phyloP scores from a whole-genome alignment of 2,888 invertebrate genomes.

The Lepidonotus clava region DNA sequence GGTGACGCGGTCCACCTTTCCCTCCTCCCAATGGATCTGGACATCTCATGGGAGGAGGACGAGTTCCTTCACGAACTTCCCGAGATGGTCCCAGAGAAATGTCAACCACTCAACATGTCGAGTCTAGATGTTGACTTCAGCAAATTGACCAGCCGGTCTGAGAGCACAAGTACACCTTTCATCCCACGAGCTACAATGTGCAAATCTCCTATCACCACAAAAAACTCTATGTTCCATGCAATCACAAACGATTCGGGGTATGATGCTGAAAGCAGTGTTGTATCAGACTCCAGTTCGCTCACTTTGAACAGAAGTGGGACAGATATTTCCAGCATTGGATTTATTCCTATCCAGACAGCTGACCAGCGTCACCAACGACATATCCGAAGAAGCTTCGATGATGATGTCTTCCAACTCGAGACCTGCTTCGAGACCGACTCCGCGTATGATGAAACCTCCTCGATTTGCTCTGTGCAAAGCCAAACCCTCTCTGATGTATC shows the following conservation, averaged over 20 bases:
- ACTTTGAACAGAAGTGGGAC: neutral
- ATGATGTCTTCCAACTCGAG: neutral
- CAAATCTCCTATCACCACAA: neutral
- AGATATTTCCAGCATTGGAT: neutral
- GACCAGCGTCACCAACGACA: neutral
- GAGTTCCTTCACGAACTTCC: neutral
- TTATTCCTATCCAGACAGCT: neutral
- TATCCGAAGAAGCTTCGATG: constrained; percentile 10
- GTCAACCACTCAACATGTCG: neutral
- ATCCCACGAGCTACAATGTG: neutral
- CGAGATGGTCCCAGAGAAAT: neutral
- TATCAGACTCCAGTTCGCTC: neutral
- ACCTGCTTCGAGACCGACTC: constrained; percentile 1
- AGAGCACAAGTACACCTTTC: constrained; percentile 47
- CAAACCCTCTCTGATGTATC: constrained; percentile 5
- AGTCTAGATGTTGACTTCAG: constrained; percentile 17
- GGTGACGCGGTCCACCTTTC: neutral
- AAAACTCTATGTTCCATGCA: neutral
- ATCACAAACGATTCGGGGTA: constrained; percentile 33
- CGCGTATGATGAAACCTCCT: constrained; percentile 8
- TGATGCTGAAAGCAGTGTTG: neutral
- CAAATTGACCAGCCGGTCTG: neutral
- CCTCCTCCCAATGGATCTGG: constrained; percentile 26
- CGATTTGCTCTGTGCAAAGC: neutral
- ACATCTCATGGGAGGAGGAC: constrained; percentile 15